These are phyloP conservation scores for Drosophila tristis DNA, from an alignment of 1,140 invertebrate genomes.

Conservation along the genomic window DNA sequence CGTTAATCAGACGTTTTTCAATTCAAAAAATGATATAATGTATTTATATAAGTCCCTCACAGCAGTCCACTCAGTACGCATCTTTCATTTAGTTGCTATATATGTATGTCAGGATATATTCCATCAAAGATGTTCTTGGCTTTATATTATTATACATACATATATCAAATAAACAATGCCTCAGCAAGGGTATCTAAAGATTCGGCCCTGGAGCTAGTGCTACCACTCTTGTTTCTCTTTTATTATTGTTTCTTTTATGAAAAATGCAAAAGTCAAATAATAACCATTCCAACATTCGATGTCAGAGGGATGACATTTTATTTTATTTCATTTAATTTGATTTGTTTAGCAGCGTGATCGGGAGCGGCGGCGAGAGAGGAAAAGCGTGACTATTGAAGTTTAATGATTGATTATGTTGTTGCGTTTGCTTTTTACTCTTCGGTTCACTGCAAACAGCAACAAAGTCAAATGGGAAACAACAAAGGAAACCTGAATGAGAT, in stretches of 20 bases:
- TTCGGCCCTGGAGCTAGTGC: too few relatives aligned
- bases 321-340: slow-evolving; percentile 62
- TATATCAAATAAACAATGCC: too few relatives aligned
- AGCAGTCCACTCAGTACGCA: too few relatives aligned
- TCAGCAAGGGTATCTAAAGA: too few relatives aligned
- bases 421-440: slow-evolving; percentile 6
- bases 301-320: slow-evolving; percentile 16
- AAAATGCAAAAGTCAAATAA: slow-evolving; percentile 76
- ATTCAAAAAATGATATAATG: too few relatives aligned
- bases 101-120: too few relatives aligned
- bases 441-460: slow-evolving; percentile 37
- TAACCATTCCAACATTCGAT: slow-evolving; percentile 27
- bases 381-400: slow-evolving; percentile 53
- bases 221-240: background rate
- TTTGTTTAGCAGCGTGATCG: slow-evolving; percentile 30
- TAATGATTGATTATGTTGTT: slow-evolving; percentile 69
- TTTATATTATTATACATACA: too few relatives aligned
- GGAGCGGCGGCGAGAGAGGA: background rate
- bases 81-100: too few relatives aligned
- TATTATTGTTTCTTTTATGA: slow-evolving; percentile 35
- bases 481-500: background rate
- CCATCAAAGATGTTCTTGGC: too few relatives aligned
- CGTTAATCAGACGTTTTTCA: background rate
- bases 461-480: slow-evolving; percentile 8
- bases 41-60: too few relatives aligned